A percentile compares a stretch with the other conserved stretches of the same genome.
phyloP scores from a whole-genome alignment of 2,888 invertebrate species.

The Lepidocyrtoides sp. region DNA sequence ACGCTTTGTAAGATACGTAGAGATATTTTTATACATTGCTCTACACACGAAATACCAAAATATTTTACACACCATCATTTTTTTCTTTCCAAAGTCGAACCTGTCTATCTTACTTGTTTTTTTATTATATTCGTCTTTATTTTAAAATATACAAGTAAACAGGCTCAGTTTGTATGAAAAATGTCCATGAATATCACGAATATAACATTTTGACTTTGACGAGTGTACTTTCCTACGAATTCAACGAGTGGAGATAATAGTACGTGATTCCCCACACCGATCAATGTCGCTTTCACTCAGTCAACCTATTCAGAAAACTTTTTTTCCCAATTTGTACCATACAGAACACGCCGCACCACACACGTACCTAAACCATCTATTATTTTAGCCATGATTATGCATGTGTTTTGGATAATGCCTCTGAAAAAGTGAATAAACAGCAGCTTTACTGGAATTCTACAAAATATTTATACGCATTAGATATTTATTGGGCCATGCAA shows the following conservation, averaged over 20 bases:
- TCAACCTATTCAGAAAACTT: conserved; percentile 41
- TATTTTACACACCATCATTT: background rate
- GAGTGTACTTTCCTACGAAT: conserved; percentile 15
- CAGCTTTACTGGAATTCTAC: background rate
- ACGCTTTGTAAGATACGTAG: conserved; percentile 5
- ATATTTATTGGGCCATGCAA: conserved; percentile 65
- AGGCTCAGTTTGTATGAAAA: background rate
- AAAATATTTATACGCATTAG: conserved; percentile 58
- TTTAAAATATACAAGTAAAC: conserved; percentile 13
- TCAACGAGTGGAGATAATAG: conserved; percentile 63
- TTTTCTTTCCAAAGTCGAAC: background rate
- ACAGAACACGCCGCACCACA: background rate
- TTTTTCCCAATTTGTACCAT: background rate
- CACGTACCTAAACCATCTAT: background rate
- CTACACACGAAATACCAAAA: conserved; percentile 21
- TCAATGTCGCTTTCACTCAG: conserved; percentile 74
- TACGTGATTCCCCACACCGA: conserved; percentile 59
- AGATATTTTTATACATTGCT: background rate
- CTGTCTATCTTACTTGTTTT: conserved; percentile 3
- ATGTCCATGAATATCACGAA: conserved; percentile 20
- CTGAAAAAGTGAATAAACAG: background rate
- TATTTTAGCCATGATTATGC: background rate
- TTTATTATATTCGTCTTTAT: background rate
- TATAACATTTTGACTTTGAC: conserved; percentile 19
- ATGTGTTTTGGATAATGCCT: background rate